Percentiles rank a stretch among this genome's conserved stretches.
These are phyloP conservation scores for Trachops cirrhosus DNA, from an alignment of 2,797 vertebrate species.

Conservation along the genomic window DNA sequence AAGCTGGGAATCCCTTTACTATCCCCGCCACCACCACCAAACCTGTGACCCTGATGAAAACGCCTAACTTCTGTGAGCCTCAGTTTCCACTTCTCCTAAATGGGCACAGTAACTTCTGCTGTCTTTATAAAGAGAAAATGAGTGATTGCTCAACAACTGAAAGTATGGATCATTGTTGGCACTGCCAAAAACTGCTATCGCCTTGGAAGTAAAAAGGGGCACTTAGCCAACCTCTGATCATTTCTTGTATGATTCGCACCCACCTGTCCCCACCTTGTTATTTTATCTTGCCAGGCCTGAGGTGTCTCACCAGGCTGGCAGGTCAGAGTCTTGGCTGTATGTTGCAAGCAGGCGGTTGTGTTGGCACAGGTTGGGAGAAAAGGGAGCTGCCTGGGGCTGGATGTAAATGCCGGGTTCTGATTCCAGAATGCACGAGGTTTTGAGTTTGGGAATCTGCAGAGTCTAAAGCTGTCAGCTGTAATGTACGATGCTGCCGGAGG, in stretches of 20 bases:
- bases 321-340: constrained; percentile 2
- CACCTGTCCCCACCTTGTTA: neutral
- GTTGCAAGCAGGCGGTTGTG: constrained; percentile 47
- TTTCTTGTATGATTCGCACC: neutral
- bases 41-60: neutral
- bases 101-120: neutral
- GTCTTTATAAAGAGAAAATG: neutral
- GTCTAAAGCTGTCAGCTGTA: constrained; percentile 32
- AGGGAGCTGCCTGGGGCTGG: constrained; percentile 27
- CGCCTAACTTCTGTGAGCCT: neutral
- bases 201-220: neutral
- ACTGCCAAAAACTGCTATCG: constrained; percentile 48
- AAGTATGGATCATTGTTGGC: neutral
- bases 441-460: constrained; percentile 31
- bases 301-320: constrained; percentile 52
- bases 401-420: neutral
- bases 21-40: neutral
- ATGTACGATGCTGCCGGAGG: neutral
- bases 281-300: constrained; percentile 40
- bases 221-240: neutral
- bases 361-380: constrained; percentile 62
- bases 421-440: constrained; percentile 26
- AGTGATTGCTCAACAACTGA: neutral
- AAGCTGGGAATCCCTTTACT: neutral
- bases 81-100: constrained; percentile 26